Evolutionary conservation across 2,888 invertebrate genomes (phyloP).

Genomic region (Aethes cnicana): DNA sequence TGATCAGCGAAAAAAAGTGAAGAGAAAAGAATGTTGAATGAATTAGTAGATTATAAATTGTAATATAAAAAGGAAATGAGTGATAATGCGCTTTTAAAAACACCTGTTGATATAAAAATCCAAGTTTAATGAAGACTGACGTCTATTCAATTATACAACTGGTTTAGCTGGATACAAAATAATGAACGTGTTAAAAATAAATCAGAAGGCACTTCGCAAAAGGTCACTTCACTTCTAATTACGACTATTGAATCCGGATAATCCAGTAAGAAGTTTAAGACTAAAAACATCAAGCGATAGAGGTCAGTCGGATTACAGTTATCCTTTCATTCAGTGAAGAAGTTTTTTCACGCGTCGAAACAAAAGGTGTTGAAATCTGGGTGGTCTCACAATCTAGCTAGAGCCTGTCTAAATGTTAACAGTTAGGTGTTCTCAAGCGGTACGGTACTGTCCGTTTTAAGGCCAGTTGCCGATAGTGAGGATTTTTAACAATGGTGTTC

Average conservation of each 20-base stretch:
- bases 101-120: too few species aligned
- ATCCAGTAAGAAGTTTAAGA: conserved; percentile 3
- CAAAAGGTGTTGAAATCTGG: conserved; percentile 28
- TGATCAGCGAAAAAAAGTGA: too few species aligned
- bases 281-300: conserved; percentile 1
- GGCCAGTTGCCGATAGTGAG: conserved; percentile 4
- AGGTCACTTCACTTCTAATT: not conserved
- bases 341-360: conserved; percentile 13
- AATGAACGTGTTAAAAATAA: too few species aligned
- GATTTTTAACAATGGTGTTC: conserved; percentile 18
- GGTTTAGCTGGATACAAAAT: too few species aligned
- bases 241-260: conserved; percentile 4
- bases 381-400: conserved; percentile 27
- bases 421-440: conserved; percentile 18
- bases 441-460: conserved; percentile 18
- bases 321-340: not conserved
- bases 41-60: too few species aligned
- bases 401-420: conserved; percentile 18
- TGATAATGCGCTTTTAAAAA: too few species aligned
- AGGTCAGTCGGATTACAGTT: conserved; percentile 18
- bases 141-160: too few species aligned
- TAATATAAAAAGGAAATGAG: too few species aligned
- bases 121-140: too few species aligned
- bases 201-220: too few species aligned
- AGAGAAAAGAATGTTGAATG: too few species aligned